Evolutionary conservation across 2,113 vertebrate genomes (phyloP).

Genomic region (Girardinichthys multiradiatus): DNA sequence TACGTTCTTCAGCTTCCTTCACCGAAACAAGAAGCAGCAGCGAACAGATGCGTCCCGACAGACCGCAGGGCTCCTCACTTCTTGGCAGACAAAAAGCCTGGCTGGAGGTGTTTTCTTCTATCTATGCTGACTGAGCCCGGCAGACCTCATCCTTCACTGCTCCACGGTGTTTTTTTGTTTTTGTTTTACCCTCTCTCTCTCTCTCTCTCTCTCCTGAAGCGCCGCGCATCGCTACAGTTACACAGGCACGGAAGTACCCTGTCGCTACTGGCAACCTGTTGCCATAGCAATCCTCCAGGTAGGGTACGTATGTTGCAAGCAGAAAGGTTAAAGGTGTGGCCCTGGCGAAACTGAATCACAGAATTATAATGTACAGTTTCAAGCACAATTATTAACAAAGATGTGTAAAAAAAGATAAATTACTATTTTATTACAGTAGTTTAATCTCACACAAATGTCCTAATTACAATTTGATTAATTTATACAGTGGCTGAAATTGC

Average conservation of each 20-base stretch:
- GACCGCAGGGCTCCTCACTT: constrained; percentile 36
- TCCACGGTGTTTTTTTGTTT: constrained; percentile 18
- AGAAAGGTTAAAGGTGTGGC: constrained; percentile 60
- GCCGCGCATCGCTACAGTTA: constrained; percentile 64
- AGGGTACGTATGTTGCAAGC: constrained; percentile 22
- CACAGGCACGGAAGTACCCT: constrained; percentile 70
- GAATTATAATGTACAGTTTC: neutral
- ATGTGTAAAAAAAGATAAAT: neutral
- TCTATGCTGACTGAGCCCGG: constrained; percentile 38
- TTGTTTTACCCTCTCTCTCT: neutral
- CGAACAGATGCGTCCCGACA: constrained; percentile 1
- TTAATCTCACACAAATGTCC: neutral
- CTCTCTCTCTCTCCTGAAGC: constrained; percentile 44
- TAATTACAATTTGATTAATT: neutral
- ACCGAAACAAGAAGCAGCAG: neutral
- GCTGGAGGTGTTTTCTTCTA: neutral
- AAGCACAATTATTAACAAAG: neutral
- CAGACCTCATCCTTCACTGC: constrained; percentile 50
- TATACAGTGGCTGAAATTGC: too few relatives aligned
- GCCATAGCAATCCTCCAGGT: constrained; percentile 83
- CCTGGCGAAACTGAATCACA: neutral
- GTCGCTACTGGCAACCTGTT: constrained; percentile 85
- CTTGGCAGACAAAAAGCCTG: constrained; percentile 26
- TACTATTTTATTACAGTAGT: neutral
- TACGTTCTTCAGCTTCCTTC: neutral